Percentiles rank a stretch among this genome's conserved stretches.
Evolutionary conservation across 2,797 vertebrate species (phyloP).

Genomic region (Dipus sagitta): DNA sequence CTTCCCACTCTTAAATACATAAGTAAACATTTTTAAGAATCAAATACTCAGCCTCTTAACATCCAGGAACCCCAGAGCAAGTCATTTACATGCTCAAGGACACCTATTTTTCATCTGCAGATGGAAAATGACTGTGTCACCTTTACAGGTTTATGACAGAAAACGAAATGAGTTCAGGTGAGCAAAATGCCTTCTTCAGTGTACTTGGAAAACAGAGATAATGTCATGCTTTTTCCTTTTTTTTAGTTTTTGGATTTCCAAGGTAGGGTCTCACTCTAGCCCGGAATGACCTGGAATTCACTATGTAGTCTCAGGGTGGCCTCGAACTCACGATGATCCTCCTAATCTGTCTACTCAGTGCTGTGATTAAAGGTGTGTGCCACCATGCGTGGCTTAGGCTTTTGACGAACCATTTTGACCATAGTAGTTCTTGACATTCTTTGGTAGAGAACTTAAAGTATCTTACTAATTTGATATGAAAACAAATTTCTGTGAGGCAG

Average conservation of each 20-base stretch:
- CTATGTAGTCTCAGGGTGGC: no score
- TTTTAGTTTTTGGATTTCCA: no score
- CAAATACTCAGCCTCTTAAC: background rate
- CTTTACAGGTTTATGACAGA: background rate
- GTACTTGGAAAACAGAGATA: background rate
- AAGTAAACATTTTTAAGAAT: no score
- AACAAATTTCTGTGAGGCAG: background rate
- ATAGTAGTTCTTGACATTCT: background rate
- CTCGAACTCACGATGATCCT: no score
- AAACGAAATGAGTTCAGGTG: background rate
- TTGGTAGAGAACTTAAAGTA: background rate
- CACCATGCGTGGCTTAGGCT: no score
- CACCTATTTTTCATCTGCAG: background rate
- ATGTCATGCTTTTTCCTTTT: background rate
- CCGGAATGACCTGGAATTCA: no score
- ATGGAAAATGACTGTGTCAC: background rate
- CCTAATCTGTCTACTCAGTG: no score
- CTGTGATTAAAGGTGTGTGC: no score
- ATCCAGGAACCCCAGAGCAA: background rate
- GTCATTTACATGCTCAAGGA: background rate
- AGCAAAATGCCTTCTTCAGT: background rate
- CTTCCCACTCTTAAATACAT: no score
- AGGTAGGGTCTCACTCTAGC: no score
- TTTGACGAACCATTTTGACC: no score
- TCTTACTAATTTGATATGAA: constrained; percentile 7